These are phyloP conservation scores for Nibea albiflora DNA, from an alignment of 2,113 vertebrate species.

Conservation along the genomic window DNA sequence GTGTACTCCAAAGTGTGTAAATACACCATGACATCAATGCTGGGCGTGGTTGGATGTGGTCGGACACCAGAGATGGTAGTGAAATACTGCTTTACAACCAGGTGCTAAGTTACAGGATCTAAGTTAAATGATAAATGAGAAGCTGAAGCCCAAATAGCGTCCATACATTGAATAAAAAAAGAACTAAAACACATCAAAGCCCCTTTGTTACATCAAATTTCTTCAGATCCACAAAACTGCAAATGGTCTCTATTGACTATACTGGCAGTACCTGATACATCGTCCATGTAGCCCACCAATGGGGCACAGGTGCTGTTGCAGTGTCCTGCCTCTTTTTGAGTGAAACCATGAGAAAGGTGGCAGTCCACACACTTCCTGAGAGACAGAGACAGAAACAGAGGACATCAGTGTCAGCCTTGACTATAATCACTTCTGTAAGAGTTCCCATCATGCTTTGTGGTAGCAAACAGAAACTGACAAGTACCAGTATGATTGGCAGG, in stretches of 20 bases:
- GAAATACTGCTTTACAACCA: neutral
- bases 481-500: slow-evolving; percentile 92
- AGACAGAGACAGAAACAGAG: slow-evolving; percentile 22
- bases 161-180: neutral
- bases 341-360: slow-evolving; percentile 85
- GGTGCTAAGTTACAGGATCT: neutral
- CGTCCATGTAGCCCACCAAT: slow-evolving; percentile 83
- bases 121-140: neutral
- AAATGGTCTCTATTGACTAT: neutral
- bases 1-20: no score
- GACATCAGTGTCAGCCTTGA: neutral
- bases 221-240: neutral
- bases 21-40: no score
- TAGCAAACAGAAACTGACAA: neutral
- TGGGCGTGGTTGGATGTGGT: neutral
- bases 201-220: neutral
- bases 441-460: slow-evolving; percentile 8
- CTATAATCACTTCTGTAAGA: neutral
- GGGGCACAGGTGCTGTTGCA: slow-evolving; percentile 89
- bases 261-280: slow-evolving; percentile 84
- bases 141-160: neutral
- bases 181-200: neutral
- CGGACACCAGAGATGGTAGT: neutral
- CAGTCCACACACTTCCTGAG: slow-evolving; percentile 91
- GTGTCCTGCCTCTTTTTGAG: slow-evolving; percentile 76